Percentiles rank a stretch among this genome's conserved stretches.
Conservation (phyloP, 2,797 vertebrate genomes). For the Pitangus sulphuratus region DNA sequence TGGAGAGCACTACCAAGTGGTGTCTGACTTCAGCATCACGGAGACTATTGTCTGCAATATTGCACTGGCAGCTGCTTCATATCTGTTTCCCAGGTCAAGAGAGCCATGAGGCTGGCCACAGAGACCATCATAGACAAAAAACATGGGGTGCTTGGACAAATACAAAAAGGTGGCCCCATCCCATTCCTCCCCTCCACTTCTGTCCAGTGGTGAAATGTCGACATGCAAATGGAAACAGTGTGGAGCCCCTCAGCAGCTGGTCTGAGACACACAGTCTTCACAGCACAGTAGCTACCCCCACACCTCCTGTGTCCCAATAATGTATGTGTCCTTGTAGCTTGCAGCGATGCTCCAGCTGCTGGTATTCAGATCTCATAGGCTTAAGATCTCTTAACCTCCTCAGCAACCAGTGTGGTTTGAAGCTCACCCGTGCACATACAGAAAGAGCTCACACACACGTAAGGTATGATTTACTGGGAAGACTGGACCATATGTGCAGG, state of each 20-base stretch:
- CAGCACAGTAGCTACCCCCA: accelerated
- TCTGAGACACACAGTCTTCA: background rate
- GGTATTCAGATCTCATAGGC: background rate
- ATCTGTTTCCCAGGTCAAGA: background rate
- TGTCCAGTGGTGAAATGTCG: accelerated
- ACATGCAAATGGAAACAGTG: background rate
- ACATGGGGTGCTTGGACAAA: background rate
- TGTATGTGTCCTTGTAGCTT: accelerated
- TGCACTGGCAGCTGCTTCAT: background rate
- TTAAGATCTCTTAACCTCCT: background rate
- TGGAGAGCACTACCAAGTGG: background rate
- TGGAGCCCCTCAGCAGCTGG: background rate
- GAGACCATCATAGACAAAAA: background rate
- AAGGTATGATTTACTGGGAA: background rate
- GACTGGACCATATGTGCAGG: background rate
- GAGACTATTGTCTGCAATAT: background rate
- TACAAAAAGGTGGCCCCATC: too few species aligned
- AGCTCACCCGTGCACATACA: background rate
- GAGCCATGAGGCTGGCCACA: accelerated
- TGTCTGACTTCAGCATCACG: background rate
- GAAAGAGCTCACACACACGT: background rate
- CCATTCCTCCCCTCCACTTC: background rate
- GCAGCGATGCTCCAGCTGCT: background rate
- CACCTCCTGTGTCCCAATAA: background rate
- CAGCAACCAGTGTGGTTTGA: background rate